Percentiles rank a stretch among this genome's conserved stretches.
phyloP scores from a whole-genome alignment of 2,888 invertebrate species.

The Brachypalpus laphriformis region DNA sequence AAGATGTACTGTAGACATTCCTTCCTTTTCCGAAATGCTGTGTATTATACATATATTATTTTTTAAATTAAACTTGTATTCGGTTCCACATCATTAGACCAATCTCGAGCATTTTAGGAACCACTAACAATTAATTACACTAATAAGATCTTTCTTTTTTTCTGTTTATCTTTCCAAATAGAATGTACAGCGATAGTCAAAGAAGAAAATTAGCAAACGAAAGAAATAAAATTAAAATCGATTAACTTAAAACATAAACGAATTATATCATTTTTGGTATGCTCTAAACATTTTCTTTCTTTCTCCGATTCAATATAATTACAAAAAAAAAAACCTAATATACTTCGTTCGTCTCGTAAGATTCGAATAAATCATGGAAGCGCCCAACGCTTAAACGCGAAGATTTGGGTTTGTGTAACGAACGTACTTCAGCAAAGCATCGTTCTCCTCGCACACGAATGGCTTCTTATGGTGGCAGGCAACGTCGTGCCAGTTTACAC shows the following conservation, averaged over 20 bases:
- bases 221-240: conserved; percentile 44
- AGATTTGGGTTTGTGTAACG: conserved; percentile 91
- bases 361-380: background rate
- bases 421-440: conserved; percentile 92
- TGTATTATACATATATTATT: background rate
- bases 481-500: conserved; percentile 95
- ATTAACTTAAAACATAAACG: conserved; percentile 53
- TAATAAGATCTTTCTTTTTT: conserved; percentile 13
- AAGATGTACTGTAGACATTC: background rate
- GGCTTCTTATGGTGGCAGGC: conserved; percentile 95
- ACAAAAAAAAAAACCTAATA: conserved; percentile 22
- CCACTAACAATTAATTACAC: conserved; percentile 12
- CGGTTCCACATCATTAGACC: background rate
- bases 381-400: conserved; percentile 84
- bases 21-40: conserved; percentile 26
- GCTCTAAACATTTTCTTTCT: conserved; percentile 39
- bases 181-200: conserved; percentile 10
- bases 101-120: conserved; percentile 6
- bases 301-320: conserved; percentile 2
- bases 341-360: conserved; percentile 23
- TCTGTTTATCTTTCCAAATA: background rate
- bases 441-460: conserved; percentile 94
- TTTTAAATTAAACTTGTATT: conserved; percentile 1
- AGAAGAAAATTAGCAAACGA: conserved; percentile 28
- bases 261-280: conserved; percentile 72